Evolutionary conservation across 2,113 vertebrate genomes (phyloP), one percentile per base, ranked within the genome.

Genomic region (Rousettus leschenaultii): DNA sequence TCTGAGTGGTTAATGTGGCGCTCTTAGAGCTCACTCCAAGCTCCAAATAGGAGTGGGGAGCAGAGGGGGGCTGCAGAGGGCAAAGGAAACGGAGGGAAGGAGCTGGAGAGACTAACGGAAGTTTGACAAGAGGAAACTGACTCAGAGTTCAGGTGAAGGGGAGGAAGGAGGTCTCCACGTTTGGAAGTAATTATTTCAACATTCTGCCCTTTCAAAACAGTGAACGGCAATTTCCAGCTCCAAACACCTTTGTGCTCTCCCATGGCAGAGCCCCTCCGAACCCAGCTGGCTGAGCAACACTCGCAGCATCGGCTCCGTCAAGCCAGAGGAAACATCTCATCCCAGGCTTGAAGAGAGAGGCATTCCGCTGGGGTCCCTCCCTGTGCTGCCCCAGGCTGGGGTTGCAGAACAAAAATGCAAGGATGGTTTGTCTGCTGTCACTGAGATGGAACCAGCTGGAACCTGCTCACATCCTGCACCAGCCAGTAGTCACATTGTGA

Each of bases 361-460:
- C 33, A 0, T 45, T 28, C 92, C 10, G 1, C 43, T 8, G 38
- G 45, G 83, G 40, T 33, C 28, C 38, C 9, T 82, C 61, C 14
- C 1, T 0, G 3, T 11, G 83, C 89, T 10, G 19, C n/a, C 30
- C 30, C 21, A 0, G 22, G 43, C 86, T 38, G 22, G 61, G 51
- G 16, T 7, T 35, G 5, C 0, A 2, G 21, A 93, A 70, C 35
- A 43, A 26, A 82, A 89, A 89, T 53, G 89, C 89, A 94, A 89
- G 92, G 92, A 89, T 35, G 78, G 89, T 63, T 68, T 93, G 83
- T 94, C 97, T 86, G 38, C 70, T 0, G 4, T 63, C 77, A 16
- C 61, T 89, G 86, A 59, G 83, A 61, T 45, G 73, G 73, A 95
- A 94, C 75, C 91, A 77, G 57, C 71, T 75, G 95, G 88, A 90